Evolutionary conservation across 64 coral and sea anemone species (phyloP).

Genomic region (Astreopora myriophthalma): DNA sequence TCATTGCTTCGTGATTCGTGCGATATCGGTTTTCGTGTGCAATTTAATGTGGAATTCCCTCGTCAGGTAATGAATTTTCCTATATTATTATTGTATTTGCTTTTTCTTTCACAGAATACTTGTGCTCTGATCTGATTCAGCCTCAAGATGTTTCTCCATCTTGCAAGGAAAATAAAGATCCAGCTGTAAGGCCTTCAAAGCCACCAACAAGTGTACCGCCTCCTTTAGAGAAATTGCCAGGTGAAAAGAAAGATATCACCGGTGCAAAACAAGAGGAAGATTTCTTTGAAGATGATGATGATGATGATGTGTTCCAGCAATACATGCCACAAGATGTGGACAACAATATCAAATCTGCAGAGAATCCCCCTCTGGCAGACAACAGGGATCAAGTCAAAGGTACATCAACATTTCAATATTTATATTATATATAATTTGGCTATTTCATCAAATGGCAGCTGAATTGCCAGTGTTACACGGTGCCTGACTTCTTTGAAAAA

Average conservation of each 20-base stretch:
- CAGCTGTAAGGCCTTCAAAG: not conserved
- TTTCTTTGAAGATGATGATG: constrained; percentile 25
- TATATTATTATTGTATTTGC: not conserved
- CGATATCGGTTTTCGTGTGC: not conserved
- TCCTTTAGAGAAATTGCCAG: not conserved
- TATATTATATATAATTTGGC: too few species aligned
- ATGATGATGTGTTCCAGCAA: constrained; percentile 81
- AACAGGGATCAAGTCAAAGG: not conserved
- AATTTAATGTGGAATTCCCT: not conserved
- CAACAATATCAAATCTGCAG: not conserved
- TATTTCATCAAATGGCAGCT: too few species aligned
- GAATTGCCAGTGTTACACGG: too few species aligned
- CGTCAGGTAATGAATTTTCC: not conserved
- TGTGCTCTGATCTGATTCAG: not conserved
- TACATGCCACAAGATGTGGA: constrained; percentile 31
- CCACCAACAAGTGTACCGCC: not conserved
- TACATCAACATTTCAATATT: too few species aligned
- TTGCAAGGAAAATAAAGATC: constrained; percentile 61
- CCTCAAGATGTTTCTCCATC: not conserved
- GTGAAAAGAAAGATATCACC: not conserved
- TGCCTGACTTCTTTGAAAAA: too few species aligned
- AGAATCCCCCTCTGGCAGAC: not conserved
- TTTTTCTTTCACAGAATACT: constrained; percentile 1
- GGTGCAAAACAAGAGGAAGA: not conserved
- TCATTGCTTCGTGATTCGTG: too few species aligned